These are phyloP conservation scores for Euura lappo DNA, from an alignment of 1,140 invertebrate genomes.

Conservation along the genomic window DNA sequence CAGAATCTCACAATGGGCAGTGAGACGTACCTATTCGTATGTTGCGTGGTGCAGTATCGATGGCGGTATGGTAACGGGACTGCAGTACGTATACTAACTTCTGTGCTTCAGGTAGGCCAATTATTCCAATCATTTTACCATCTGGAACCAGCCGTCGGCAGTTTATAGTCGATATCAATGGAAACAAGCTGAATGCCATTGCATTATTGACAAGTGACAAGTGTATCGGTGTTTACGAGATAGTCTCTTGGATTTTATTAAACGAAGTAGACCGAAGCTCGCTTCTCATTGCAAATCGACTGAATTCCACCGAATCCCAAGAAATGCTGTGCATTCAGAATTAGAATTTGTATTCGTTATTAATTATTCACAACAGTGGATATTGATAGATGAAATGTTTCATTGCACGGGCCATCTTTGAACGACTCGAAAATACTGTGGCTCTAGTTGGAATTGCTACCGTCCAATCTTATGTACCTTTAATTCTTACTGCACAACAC, in stretches of 20 bases:
- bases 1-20: conserved; percentile 44
- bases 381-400: no score
- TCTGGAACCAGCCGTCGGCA: background rate
- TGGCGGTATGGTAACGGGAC: conserved; percentile 60
- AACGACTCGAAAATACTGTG: no score
- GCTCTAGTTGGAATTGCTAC: no score
- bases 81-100: conserved; percentile 61
- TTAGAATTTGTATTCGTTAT: background rate
- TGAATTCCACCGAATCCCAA: background rate
- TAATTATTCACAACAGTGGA: no score
- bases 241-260: no score
- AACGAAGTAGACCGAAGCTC: no score
- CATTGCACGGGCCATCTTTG: no score
- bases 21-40: background rate
- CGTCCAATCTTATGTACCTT: background rate
- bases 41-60: conserved; percentile 56
- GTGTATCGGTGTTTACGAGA: no score
- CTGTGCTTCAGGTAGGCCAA: conserved; percentile 64
- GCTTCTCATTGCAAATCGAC: background rate
- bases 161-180: background rate
- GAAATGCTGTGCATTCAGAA: conserved; percentile 2
- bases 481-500: background rate
- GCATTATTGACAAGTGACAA: no score
- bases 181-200: background rate
- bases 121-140: conserved; percentile 55